Evolutionary conservation across 2,113 vertebrate genomes (phyloP).

Genomic region (Arvicanthis niloticus): DNA sequence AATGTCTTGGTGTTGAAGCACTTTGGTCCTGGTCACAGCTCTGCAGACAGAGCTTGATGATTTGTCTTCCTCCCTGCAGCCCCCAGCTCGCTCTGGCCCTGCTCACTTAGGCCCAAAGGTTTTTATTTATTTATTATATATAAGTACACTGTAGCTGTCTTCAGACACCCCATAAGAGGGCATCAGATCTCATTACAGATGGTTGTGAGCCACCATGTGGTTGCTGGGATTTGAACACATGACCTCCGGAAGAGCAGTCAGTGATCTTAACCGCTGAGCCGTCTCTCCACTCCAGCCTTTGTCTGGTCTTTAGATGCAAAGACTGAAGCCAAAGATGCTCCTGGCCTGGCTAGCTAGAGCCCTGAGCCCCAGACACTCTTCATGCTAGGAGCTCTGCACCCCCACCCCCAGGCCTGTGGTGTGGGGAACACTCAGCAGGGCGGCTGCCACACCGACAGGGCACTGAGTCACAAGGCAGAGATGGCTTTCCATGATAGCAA

Average conservation of each 20-base stretch:
- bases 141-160: no score
- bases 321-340: background rate
- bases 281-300: no score
- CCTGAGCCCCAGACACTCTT: rapidly evolving
- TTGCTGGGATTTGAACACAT: no score
- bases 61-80: background rate
- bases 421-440: background rate
- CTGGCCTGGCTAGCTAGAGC: background rate
- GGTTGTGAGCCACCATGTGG: no score
- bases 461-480: background rate
- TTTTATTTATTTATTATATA: no score
- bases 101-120: no score
- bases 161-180: no score
- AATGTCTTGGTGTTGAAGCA: background rate
- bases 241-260: no score
- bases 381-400: rapidly evolving
- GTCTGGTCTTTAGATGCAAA: background rate
- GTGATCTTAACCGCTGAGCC: no score
- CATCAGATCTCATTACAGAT: no score
- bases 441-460: background rate
- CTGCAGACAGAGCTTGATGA: rapidly evolving
- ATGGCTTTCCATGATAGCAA: rapidly evolving
- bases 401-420: background rate
- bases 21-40: background rate
- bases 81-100: no score